A percentile compares a stretch with the other conserved stretches of the same genome.
Evolutionary conservation across 30 jellyfish, hydroid and myxozoan genomes (phyloP).

Genomic region (Pelagia noctiluca): DNA sequence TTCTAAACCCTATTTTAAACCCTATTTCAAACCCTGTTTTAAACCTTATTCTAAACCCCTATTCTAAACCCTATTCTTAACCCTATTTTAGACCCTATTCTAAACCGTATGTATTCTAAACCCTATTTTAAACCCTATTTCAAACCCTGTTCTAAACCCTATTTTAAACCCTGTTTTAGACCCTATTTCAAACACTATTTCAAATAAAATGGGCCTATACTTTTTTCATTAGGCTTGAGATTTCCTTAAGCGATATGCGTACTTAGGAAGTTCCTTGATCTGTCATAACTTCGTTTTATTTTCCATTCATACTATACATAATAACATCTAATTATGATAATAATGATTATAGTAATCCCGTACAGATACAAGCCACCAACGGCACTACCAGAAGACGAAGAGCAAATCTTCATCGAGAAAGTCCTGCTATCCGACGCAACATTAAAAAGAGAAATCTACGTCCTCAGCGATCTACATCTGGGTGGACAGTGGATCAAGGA

Average conservation of each 20-base stretch:
- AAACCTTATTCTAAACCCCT: too few relatives aligned
- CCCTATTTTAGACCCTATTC: too few relatives aligned
- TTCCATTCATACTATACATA: too few relatives aligned
- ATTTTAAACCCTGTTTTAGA: too few relatives aligned
- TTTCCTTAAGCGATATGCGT: not conserved
- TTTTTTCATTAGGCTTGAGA: not conserved
- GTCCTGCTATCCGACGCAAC: conserved; percentile 53
- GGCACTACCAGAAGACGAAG: conserved; percentile 35
- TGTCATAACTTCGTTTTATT: not conserved
- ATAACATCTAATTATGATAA: too few relatives aligned
- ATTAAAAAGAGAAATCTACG: conserved; percentile 65
- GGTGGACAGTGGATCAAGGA: conserved; percentile 79
- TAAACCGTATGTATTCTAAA: too few relatives aligned
- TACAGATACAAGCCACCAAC: conserved; percentile 64
- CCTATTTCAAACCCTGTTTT: too few relatives aligned
- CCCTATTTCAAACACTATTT: not conserved
- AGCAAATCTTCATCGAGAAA: conserved; percentile 44
- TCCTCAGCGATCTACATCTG: conserved; percentile 74
- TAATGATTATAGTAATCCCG: not conserved
- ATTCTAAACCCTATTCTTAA: too few relatives aligned
- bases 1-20: too few relatives aligned
- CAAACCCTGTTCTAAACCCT: too few relatives aligned
- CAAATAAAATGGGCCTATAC: not conserved
- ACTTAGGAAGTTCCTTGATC: not conserved
- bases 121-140: too few relatives aligned